Base-by-base conservation (phyloP, 2,888 invertebrate genomes). In the Brachypalpus laphriformis region DNA sequence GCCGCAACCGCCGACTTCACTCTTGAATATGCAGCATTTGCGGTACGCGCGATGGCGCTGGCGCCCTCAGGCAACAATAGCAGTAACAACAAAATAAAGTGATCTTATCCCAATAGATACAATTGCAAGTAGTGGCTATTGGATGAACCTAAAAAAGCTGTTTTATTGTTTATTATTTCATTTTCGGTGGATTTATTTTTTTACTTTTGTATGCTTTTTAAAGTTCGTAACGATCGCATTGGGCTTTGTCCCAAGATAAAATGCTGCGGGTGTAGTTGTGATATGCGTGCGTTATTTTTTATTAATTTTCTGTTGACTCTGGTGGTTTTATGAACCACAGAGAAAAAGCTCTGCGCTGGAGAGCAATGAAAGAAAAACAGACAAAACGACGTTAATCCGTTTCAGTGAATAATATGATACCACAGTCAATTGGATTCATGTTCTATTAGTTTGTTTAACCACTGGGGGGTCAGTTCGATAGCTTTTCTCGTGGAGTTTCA, bases 11-110 rank as follows among this genome's bases (percentile, higher is more conserved):
- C n/a, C 22, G 4, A 40, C 14, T 70, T 70, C 42, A 25, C 56
- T 54, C 45, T 54, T 14, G 28, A 56, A 56, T 56, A 56, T 70
- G 70, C 56, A 70, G 56, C 40, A 66, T 54, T 54, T 54, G 40
- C 40, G 40, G 40, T 37, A 40, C 37, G 5, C 18, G 8, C 34
- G 14, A 31, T 56, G 20, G 34, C 37, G 20, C 51, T 70, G 6
- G 66, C 40, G 51, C 51, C 66, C 51, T 40, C 25, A 51, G 22
- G 9, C 25, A 59, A 37, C 22, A 40, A 59, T 3, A 40, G 22
- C 22, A 37, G 14, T 9, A 61, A 9, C 47, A 65, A n/a, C 28
- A 11, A n/a, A 31, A 34, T n/a, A 34, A 51, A 34, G 5, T 22
- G 65, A 66, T 66, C 37, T 66, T 66, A 66, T 51, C 37, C 65